phyloP scores from a whole-genome alignment of 1,140 invertebrate species.

The Hormaphis cornu region DNA sequence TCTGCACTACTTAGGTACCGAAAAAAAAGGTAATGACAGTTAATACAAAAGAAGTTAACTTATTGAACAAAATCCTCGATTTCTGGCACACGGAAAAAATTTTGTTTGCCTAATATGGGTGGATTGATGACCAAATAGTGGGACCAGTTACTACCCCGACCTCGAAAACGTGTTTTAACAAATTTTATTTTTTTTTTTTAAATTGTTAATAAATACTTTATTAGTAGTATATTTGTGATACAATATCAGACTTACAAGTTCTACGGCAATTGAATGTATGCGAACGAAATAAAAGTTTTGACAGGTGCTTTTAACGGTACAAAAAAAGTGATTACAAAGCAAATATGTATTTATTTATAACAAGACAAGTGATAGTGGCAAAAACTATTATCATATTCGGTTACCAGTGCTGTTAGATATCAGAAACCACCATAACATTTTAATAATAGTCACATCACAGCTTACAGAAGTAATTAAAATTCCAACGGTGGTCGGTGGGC shows the following conservation, averaged over 20 bases:
- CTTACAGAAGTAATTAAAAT: background rate
- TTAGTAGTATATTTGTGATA: background rate
- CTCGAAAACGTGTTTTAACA: background rate
- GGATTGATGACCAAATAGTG: background rate
- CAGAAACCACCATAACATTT: background rate
- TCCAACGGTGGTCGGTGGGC: background rate
- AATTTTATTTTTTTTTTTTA: background rate
- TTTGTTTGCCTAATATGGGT: background rate
- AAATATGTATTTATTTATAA: background rate
- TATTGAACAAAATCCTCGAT: constrained; percentile 4
- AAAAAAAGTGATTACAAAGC: background rate
- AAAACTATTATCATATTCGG: background rate
- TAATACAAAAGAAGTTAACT: background rate
- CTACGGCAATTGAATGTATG: background rate
- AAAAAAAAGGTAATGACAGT: no score
- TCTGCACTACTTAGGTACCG: no score
- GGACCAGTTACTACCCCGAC: background rate
- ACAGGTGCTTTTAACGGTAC: background rate
- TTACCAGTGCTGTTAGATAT: background rate
- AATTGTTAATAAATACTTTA: background rate
- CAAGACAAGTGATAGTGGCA: background rate
- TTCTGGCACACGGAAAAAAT: background rate
- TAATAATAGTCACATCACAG: background rate
- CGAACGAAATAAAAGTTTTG: background rate
- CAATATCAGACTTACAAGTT: background rate